A percentile compares a stretch with the other conserved stretches of the same genome.
These are phyloP conservation scores for Megaceryle alcyon DNA, from an alignment of 2,797 vertebrate genomes.

Conservation along the genomic window DNA sequence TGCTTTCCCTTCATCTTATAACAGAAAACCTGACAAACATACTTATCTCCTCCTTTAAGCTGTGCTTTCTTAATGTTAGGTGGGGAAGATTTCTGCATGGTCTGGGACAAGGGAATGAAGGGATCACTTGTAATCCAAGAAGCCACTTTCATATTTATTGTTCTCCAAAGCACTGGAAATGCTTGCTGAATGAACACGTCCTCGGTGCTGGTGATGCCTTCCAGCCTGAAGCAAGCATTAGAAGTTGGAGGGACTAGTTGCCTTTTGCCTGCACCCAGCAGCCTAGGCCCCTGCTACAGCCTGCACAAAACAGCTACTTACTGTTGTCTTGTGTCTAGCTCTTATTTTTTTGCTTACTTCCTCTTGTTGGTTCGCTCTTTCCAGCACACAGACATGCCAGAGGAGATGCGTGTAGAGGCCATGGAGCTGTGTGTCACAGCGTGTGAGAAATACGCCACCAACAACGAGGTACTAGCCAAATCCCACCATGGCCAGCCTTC, in stretches of 20 bases:
- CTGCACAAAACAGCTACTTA: not conserved
- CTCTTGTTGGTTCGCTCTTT: constrained; percentile 12
- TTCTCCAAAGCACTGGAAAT: not conserved
- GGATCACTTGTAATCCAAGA: not conserved
- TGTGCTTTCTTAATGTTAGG: not conserved
- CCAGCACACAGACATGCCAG: constrained; percentile 97
- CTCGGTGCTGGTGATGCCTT: not conserved
- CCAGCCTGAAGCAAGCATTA: not conserved
- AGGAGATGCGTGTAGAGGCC: constrained; percentile 95
- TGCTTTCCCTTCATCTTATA: not conserved
- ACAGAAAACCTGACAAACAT: not conserved
- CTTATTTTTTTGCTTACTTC: not conserved
- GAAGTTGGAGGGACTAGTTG: not conserved
- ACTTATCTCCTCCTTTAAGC: not conserved
- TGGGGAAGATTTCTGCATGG: not conserved
- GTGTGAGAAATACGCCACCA: constrained; percentile 94
- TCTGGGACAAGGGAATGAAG: not conserved
- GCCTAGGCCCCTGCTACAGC: rapidly evolving
- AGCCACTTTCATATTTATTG: not conserved
- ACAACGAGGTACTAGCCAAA: constrained; percentile 88
- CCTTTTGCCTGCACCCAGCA: not conserved
- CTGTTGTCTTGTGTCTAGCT: not conserved
- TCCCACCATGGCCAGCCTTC: not conserved
- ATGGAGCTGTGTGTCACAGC: constrained; percentile 95
- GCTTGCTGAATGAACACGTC: not conserved